Evolutionary conservation across 2,888 invertebrate genomes (phyloP), one percentile per base, ranked within the genome.

Genomic region (Zaprionus obscuricornis): DNA sequence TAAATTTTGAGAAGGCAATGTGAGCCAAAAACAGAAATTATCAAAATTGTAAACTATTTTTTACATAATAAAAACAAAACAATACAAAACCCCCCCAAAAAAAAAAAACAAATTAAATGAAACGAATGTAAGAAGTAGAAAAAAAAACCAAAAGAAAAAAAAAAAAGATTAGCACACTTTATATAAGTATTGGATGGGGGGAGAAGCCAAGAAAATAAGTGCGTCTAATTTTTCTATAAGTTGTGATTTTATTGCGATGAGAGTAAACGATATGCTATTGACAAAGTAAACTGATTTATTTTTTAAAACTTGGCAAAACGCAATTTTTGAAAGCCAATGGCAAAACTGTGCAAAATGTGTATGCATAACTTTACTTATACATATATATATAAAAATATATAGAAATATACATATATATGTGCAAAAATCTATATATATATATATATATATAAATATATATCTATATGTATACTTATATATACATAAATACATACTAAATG

Each of bases 41-140:
- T 74, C 74, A 79, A 82, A 71, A 78, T 71, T 82, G 71, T 79
- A 83, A 79, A 83, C 74, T 79, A 79, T 79, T 79, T 79, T 79
- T 76, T 79, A 83, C 82, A 81, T 63, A 59, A 22, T 29, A 31
- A 63, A 63, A 66, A 51, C 20, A 11, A 49, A 20, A 22, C 42
- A 3, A 29, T 36, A 33, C 7, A 45, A 33, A 52, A 18, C n/a
- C n/a, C n/a, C n/a, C n/a, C n/a, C 3, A 37, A 67, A 52, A 37
- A 14, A 10, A 29, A 47, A 27, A 52, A 34, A 45, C 5, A 36
- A 42, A 46, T 34, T 16, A 22, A 22, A 43, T n/a, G n/a, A n/a
- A n/a, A n/a, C n/a, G n/a, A n/a, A n/a, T n/a, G n/a, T n/a, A n/a
- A 11, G 18, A 39, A n/a, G 7, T 4, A 16, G 8, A 16, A 8